phyloP scores from a whole-genome alignment of 2,888 invertebrate genomes.

The Altica lythri region DNA sequence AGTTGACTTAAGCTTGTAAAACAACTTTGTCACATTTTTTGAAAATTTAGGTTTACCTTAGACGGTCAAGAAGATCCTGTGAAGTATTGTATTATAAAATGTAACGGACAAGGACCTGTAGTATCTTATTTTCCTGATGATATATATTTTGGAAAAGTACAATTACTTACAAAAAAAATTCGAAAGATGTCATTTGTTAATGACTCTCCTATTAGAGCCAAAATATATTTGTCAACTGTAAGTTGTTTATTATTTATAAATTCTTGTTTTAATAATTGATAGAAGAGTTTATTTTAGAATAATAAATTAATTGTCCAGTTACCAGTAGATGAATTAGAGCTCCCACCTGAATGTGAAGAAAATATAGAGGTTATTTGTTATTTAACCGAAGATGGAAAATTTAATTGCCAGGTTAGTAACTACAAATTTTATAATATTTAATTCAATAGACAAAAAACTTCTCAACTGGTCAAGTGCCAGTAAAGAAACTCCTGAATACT shows the following conservation, averaged over 20 bases:
- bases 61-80: constrained; percentile 31
- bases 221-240: constrained; percentile 48
- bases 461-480: too few species aligned
- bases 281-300: background rate
- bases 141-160: constrained; percentile 68
- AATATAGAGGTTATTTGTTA: constrained; percentile 1
- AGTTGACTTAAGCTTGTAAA: background rate
- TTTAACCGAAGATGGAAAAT: constrained; percentile 11
- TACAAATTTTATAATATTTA: background rate
- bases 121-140: constrained; percentile 64
- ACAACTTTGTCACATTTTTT: background rate
- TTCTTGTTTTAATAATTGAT: background rate
- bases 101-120: constrained; percentile 69
- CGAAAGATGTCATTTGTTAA: constrained; percentile 65
- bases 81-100: constrained; percentile 58
- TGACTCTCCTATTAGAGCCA: constrained; percentile 71
- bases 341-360: constrained; percentile 1
- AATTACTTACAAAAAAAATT: constrained; percentile 60
- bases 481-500: too few species aligned
- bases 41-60: constrained; percentile 38
- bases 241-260: constrained; percentile 18
- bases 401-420: background rate
- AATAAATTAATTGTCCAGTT: background rate
- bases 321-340: background rate
- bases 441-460: too few species aligned